Percentiles rank a stretch among this genome's conserved stretches.
These are phyloP conservation scores for Drosophila nigrodunni DNA, from an alignment of 1,140 invertebrate species.

Conservation along the genomic window DNA sequence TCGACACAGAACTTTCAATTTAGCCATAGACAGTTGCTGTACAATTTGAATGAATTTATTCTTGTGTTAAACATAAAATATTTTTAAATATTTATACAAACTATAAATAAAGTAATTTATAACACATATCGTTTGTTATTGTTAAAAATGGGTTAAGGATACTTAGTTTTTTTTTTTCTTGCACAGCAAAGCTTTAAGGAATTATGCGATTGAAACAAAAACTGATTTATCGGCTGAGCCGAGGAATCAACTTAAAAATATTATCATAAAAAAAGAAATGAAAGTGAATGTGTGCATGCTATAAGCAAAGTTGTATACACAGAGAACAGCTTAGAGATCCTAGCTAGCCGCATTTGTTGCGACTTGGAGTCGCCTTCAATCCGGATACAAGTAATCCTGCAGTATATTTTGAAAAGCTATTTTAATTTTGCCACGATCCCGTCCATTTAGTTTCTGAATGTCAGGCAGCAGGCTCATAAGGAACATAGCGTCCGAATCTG, in stretches of 20 bases:
- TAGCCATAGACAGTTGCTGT: constrained; percentile 57
- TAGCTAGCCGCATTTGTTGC: constrained; percentile 20
- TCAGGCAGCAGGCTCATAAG: constrained; percentile 81
- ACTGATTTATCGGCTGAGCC: constrained; percentile 49
- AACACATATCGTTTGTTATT: constrained; percentile 36
- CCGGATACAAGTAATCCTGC: constrained; percentile 82
- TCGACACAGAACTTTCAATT: not conserved
- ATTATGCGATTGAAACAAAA: constrained; percentile 21
- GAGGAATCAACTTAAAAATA: constrained; percentile 11
- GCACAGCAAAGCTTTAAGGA: constrained; percentile 54
- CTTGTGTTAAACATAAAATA: constrained; percentile 70
- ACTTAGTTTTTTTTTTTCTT: constrained; percentile 42
- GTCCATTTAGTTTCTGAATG: constrained; percentile 80
- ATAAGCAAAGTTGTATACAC: constrained; percentile 64
- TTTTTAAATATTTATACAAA: constrained; percentile 72
- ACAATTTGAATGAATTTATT: constrained; percentile 75
- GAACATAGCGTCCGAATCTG: constrained; percentile 83
- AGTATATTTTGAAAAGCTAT: constrained; percentile 83
- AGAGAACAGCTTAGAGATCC: constrained; percentile 52
- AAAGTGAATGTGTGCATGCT: constrained; percentile 27
- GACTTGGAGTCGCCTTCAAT: constrained; percentile 59
- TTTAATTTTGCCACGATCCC: constrained; percentile 82
- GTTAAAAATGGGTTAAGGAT: constrained; percentile 54
- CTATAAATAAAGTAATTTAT: constrained; percentile 62
- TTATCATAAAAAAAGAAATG: constrained; percentile 14